Conservation (phyloP, 2,888 invertebrate genomes). For the Drosophila bunnanda region DNA sequence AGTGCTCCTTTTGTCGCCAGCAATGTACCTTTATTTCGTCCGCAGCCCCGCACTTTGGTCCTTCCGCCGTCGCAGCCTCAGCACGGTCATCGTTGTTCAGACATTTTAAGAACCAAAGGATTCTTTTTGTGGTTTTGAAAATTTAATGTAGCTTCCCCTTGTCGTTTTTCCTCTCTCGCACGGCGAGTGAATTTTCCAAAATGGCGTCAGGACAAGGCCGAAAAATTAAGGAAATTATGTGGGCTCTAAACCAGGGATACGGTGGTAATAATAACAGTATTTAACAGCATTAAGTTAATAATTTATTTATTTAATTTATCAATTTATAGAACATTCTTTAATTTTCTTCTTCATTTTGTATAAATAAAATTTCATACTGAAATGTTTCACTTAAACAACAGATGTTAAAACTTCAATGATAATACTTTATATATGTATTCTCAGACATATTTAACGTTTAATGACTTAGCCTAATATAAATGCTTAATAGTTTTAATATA, state of each 20-base stretch:
- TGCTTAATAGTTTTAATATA: no score
- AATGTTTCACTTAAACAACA: no score
- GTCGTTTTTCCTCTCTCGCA: not conserved
- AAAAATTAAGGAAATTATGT: slow-evolving; percentile 15
- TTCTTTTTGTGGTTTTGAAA: slow-evolving; percentile 71
- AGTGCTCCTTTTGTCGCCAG: slow-evolving; percentile 47
- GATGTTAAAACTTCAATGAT: no score
- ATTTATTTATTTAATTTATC: no score
- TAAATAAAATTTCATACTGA: no score
- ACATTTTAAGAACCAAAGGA: slow-evolving; percentile 81
- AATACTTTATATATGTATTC: no score
- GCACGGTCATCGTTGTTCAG: slow-evolving; percentile 61
- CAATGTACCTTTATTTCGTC: slow-evolving; percentile 20
- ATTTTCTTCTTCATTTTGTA: no score
- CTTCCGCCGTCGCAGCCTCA: slow-evolving; percentile 16
- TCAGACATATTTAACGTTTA: no score
- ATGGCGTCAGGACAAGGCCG: slow-evolving; percentile 60
- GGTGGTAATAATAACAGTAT: no score
- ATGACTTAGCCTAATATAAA: no score
- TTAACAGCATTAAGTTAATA: no score
- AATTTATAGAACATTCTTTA: no score
- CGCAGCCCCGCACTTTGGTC: not conserved
- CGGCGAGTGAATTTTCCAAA: slow-evolving; percentile 54
- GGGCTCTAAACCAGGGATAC: not conserved
- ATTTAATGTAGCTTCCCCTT: slow-evolving; percentile 53